Evolutionary conservation across 64 coral and sea anemone species (phyloP).

Genomic region (Exaiptasia diaphana): DNA sequence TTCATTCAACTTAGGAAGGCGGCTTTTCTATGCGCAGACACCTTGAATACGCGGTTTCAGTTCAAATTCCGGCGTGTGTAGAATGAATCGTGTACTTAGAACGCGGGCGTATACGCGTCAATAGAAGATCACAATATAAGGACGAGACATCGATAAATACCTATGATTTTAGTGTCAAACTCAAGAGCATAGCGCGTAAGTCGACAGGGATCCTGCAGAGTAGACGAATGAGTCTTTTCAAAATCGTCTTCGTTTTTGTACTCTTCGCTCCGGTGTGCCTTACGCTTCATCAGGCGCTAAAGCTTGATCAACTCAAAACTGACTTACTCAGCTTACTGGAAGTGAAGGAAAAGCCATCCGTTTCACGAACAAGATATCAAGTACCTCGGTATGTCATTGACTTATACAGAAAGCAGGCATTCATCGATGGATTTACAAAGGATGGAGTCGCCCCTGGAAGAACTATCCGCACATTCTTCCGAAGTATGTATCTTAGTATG

Average conservation of each 20-base stretch:
- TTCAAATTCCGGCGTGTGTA: constrained; percentile 11
- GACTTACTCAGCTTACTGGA: constrained; percentile 81
- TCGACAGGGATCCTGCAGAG: constrained; percentile 39
- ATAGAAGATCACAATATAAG: constrained; percentile 15
- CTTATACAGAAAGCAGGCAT: constrained; percentile 67
- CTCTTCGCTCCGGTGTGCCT: constrained; percentile 24
- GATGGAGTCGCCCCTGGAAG: constrained; percentile 48
- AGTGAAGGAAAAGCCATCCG: constrained; percentile 71
- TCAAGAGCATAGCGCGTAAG: not conserved
- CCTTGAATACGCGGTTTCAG: constrained; percentile 19
- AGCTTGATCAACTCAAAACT: constrained; percentile 38
- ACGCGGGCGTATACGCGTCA: not conserved
- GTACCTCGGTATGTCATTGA: constrained; percentile 87
- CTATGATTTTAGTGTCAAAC: constrained; percentile 9
- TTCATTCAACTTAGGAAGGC: not conserved
- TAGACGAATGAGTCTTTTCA: constrained; percentile 40
- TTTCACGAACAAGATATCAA: constrained; percentile 66
- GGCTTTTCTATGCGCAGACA: not conserved
- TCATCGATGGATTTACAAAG: constrained; percentile 55
- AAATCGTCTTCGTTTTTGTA: constrained; percentile 51
- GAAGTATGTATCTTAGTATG: constrained; percentile 60
- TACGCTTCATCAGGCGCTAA: constrained; percentile 31
- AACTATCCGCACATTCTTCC: constrained; percentile 82
- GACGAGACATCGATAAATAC: not conserved
- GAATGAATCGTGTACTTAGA: constrained; percentile 1